Conservation (phyloP, 1,140 invertebrate genomes). For the Liolophura sinensis region DNA sequence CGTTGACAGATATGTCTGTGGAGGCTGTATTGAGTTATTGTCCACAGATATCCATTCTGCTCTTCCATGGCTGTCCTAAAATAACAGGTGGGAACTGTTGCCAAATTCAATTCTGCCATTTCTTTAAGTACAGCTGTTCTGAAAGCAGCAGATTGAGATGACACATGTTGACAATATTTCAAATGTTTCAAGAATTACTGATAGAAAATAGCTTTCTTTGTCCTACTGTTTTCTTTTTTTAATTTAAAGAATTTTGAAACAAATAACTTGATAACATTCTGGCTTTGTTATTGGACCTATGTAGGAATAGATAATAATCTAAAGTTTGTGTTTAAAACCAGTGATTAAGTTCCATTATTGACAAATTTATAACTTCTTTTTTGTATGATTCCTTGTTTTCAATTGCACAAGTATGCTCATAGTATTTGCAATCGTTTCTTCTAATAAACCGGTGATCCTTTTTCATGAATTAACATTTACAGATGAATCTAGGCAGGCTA, state of each 20-base stretch:
- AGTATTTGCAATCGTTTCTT: background rate
- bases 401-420: background rate
- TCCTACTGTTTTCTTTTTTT: background rate
- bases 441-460: background rate
- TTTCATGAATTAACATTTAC: constrained; percentile 14
- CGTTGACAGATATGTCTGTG: constrained; percentile 50
- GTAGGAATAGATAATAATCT: no score
- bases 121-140: background rate
- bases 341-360: background rate
- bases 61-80: constrained; percentile 51
- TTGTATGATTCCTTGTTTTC: background rate
- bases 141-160: background rate
- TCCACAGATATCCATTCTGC: constrained; percentile 43
- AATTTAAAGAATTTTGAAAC: background rate
- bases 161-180: background rate
- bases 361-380: background rate
- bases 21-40: constrained; percentile 44
- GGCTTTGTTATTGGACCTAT: no score
- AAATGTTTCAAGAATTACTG: background rate
- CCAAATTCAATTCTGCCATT: no score
- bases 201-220: background rate
- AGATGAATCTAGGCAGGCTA: constrained; percentile 42
- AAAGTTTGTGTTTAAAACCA: no score
- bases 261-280: no score
- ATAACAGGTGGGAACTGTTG: constrained; percentile 42